These are phyloP conservation scores for Gonocerus acuteangulatus DNA, from an alignment of 2,888 invertebrate species.

Conservation along the genomic window DNA sequence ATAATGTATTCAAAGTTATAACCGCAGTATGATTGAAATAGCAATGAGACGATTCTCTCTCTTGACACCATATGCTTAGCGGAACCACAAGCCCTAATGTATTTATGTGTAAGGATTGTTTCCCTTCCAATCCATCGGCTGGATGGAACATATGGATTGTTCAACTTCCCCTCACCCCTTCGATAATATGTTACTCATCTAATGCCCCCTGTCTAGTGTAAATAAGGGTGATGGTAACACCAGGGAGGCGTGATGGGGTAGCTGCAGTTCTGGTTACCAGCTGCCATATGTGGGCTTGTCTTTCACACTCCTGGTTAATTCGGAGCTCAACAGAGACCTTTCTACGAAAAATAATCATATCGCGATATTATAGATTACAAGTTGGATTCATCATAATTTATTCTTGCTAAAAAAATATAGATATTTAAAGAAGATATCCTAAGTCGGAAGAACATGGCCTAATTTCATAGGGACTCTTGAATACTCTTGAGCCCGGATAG, in stretches of 20 bases:
- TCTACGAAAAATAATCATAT: too few species aligned
- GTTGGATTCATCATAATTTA: too few species aligned
- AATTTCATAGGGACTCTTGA: background rate
- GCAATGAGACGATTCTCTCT: too few species aligned
- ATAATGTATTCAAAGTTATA: too few species aligned
- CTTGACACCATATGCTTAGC: background rate
- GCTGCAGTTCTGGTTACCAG: background rate
- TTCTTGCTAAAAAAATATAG: too few species aligned
- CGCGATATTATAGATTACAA: too few species aligned
- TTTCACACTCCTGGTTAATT: background rate
- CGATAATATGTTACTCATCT: slow-evolving; percentile 17
- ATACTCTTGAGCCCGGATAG: slow-evolving; percentile 38
- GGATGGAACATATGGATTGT: slow-evolving; percentile 11
- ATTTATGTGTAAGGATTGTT: background rate
- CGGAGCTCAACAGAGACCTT: too few species aligned
- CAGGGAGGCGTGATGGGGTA: background rate
- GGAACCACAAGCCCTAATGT: background rate
- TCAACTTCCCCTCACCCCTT: background rate
- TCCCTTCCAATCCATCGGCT: background rate
- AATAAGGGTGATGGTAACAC: slow-evolving; percentile 8
- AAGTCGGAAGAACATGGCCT: background rate
- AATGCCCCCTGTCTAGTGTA: slow-evolving; percentile 17
- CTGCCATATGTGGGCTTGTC: background rate
- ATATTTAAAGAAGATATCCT: too few species aligned
- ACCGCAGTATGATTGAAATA: too few species aligned